These are phyloP conservation scores for Panagrolaimus sp. DNA, from an alignment of 1,140 invertebrate species.

Conservation along the genomic window DNA sequence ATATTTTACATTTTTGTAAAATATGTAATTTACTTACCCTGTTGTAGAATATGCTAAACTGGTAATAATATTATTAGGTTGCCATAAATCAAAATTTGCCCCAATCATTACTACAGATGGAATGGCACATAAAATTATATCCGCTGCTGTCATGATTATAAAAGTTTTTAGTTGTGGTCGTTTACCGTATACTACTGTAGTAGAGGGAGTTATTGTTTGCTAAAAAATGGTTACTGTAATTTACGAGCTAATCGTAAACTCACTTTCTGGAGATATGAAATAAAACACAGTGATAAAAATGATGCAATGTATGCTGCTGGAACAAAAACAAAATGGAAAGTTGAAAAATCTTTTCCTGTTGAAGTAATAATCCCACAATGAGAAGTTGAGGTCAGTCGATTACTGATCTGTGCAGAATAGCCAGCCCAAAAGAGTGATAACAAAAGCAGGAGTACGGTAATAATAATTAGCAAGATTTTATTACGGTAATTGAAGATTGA, in stretches of 20 bases:
- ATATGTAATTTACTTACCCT: background rate
- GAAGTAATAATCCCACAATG: slow-evolving; percentile 20
- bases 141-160: slow-evolving; percentile 19
- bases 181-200: background rate
- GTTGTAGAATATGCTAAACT: background rate
- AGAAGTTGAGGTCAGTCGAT: background rate
- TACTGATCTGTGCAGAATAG: background rate
- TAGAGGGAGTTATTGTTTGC: background rate
- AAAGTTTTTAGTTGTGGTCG: slow-evolving; percentile 14
- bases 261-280: slow-evolving; percentile 6
- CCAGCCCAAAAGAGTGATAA: slow-evolving; percentile 14
- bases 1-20: background rate
- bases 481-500: background rate
- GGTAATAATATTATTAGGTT: background rate
- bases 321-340: slow-evolving; percentile 20
- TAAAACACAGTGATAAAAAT: slow-evolving; percentile 7
- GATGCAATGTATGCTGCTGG: slow-evolving; percentile 9
- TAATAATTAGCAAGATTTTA: background rate
- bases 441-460: background rate
- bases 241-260: background rate
- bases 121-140: slow-evolving; percentile 19
- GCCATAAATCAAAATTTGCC: background rate
- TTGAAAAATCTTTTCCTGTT: slow-evolving; percentile 7
- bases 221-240: background rate
- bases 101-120: slow-evolving; percentile 21